These are phyloP conservation scores for Eurypyga helias DNA, from an alignment of 2,113 vertebrate species.

Conservation along the genomic window DNA sequence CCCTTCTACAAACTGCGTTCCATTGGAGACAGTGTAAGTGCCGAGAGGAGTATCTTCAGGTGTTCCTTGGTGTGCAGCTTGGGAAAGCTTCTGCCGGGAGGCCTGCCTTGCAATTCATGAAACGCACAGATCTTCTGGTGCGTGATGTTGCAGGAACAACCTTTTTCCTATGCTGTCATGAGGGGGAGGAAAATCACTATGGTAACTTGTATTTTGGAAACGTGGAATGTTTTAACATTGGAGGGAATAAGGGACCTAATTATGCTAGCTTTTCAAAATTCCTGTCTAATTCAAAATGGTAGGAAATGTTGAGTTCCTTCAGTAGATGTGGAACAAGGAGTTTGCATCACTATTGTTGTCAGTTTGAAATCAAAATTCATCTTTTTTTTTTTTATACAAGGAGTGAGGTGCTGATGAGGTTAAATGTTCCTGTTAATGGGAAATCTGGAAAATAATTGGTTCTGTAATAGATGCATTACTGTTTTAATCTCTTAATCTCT, in stretches of 20 bases:
- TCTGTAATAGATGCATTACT: background rate
- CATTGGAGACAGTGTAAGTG: constrained; percentile 96
- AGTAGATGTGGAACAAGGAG: background rate
- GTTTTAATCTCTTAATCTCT: background rate
- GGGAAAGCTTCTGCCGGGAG: background rate
- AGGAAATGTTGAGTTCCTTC: background rate
- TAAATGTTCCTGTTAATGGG: background rate
- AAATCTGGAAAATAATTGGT: background rate
- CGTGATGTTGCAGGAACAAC: constrained; percentile 16
- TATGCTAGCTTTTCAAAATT: constrained; percentile 22
- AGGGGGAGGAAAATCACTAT: constrained; percentile 66
- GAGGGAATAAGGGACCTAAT: constrained; percentile 57
- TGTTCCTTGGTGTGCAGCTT: background rate
- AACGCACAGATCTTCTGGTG: background rate
- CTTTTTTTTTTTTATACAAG: background rate
- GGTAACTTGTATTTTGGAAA: constrained; percentile 76
- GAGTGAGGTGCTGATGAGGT: background rate
- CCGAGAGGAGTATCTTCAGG: rapidly evolving
- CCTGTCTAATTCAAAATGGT: constrained; percentile 1
- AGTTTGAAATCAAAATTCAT: background rate
- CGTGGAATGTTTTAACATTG: constrained; percentile 1
- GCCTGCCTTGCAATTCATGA: background rate
- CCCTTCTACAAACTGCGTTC: constrained; percentile 98
- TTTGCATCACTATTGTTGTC: background rate
- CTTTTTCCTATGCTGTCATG: background rate